phyloP scores from a whole-genome alignment of 2,888 invertebrate genomes.

The Cosmia trapezina region DNA sequence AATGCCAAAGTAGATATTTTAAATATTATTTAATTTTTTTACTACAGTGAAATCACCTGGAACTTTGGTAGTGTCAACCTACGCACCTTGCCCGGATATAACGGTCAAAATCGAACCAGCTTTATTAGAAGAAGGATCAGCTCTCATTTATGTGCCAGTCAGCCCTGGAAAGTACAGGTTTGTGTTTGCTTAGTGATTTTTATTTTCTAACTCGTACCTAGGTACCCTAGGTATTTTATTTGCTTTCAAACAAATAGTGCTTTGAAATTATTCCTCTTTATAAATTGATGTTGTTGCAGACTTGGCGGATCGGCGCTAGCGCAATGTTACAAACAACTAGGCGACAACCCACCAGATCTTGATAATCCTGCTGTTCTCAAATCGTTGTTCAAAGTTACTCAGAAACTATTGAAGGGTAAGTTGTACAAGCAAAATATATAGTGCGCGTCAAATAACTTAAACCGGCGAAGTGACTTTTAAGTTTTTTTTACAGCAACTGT shows the following conservation, averaged over 20 bases:
- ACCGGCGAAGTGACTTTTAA: no score
- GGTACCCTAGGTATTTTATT: background rate
- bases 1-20: background rate
- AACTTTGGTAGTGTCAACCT: constrained; percentile 98
- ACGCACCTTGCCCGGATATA: constrained; percentile 98
- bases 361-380: constrained; percentile 92
- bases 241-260: background rate
- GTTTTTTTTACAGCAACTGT: no score
- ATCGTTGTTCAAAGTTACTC: constrained; percentile 95
- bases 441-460: no score
- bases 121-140: constrained; percentile 92
- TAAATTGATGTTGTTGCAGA: constrained; percentile 78
- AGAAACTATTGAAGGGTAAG: constrained; percentile 94
- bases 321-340: constrained; percentile 96
- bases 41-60: constrained; percentile 94
- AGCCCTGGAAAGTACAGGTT: constrained; percentile 92
- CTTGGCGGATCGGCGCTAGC: constrained; percentile 98
- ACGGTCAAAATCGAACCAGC: constrained; percentile 97
- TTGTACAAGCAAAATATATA: background rate
- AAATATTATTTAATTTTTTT: background rate
- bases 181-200: background rate
- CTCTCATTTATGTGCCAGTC: constrained; percentile 94
- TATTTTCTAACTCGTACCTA: background rate
- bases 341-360: constrained; percentile 95
- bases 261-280: background rate